phyloP scores from a whole-genome alignment of 2,113 vertebrate genomes.

The Brachyhypopomus gauderio region DNA sequence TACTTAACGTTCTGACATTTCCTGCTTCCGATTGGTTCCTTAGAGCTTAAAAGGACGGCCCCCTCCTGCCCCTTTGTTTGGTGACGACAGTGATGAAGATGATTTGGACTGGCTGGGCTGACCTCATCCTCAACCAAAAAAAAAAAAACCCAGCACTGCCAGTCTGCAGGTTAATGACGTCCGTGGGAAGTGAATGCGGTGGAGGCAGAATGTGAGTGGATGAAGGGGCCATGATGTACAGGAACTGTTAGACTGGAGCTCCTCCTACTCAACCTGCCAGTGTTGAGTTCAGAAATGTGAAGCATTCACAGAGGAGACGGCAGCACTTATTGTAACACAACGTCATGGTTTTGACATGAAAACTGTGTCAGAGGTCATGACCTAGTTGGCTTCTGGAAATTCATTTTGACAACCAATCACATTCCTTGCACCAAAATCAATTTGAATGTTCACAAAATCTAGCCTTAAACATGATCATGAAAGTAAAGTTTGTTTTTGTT shows the following conservation, averaged over 20 bases:
- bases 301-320: not conserved
- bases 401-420: not conserved
- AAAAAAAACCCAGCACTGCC: not conserved
- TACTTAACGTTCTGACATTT: not conserved
- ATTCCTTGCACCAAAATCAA: not conserved
- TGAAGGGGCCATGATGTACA: not conserved
- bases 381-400: not conserved
- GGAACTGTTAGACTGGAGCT: not conserved
- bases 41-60: conserved; percentile 93
- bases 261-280: not conserved
- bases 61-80: conserved; percentile 88
- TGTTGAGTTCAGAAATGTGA: not conserved
- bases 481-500: not conserved
- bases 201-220: not conserved
- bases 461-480: conserved; percentile 15
- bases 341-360: not conserved
- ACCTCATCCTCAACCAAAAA: conserved; percentile 50
- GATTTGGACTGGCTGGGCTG: conserved; percentile 90
- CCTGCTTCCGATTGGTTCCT: conserved; percentile 36
- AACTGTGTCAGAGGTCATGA: not conserved
- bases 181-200: not conserved
- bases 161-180: not conserved
- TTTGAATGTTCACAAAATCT: not conserved
- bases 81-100: conserved; percentile 84
- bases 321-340: not conserved